Percentiles rank a stretch among this genome's conserved stretches.
phyloP scores from a whole-genome alignment of 2,888 invertebrate genomes.

The Acleris holmiana region DNA sequence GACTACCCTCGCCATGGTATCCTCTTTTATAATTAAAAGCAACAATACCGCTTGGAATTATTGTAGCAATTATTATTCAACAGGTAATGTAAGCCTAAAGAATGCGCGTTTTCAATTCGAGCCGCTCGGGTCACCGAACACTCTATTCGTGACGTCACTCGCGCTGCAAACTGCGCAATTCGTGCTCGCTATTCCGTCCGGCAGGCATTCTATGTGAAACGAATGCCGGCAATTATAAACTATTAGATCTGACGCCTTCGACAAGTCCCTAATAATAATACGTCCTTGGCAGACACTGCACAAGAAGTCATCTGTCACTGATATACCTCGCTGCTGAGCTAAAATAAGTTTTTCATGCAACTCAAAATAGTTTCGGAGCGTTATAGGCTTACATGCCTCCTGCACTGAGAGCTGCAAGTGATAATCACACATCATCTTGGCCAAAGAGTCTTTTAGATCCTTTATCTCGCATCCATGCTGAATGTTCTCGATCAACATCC shows the following conservation, averaged over 20 bases:
- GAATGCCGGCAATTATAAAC: constrained; percentile 95
- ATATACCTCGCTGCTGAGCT: constrained; percentile 91
- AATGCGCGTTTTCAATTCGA: constrained; percentile 2
- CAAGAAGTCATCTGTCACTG: constrained; percentile 88
- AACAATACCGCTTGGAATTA: too few species aligned
- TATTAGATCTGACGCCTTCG: constrained; percentile 88
- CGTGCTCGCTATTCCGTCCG: constrained; percentile 67
- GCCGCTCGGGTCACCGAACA: constrained; percentile 15
- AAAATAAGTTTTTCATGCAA: constrained; percentile 92
- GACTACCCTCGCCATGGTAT: too few species aligned
- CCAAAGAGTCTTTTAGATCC: constrained; percentile 94
- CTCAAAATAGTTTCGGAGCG: constrained; percentile 95
- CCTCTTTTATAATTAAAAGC: too few species aligned
- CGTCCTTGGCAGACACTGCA: constrained; percentile 92
- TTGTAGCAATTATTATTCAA: too few species aligned
- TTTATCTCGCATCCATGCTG: constrained; percentile 93
- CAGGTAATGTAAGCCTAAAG: too few species aligned
- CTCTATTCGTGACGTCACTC: constrained; percentile 50
- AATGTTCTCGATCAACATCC: constrained; percentile 93
- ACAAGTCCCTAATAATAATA: constrained; percentile 89
- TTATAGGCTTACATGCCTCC: constrained; percentile 94
- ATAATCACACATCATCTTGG: constrained; percentile 98
- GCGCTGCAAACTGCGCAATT: constrained; percentile 74
- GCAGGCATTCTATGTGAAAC: constrained; percentile 94
- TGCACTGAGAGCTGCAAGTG: constrained; percentile 96